Conservation (phyloP, 2,888 invertebrate genomes). For the Tuberolachnus salignus region DNA sequence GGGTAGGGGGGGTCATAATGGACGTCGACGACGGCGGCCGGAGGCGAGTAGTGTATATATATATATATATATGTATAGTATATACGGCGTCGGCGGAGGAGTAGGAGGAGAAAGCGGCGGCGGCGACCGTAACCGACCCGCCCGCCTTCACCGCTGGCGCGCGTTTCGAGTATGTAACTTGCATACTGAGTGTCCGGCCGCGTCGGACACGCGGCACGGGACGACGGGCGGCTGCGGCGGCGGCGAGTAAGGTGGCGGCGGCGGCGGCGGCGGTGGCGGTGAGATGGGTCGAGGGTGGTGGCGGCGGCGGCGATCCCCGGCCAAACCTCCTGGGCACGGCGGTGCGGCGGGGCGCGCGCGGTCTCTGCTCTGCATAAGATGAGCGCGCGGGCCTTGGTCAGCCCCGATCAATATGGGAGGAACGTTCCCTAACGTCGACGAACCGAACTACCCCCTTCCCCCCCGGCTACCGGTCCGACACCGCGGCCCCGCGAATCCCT, state of each 20-base stretch:
- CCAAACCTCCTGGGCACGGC: constrained; percentile 57
- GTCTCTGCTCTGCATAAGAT: constrained; percentile 57
- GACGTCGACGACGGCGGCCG: constrained; percentile 46
- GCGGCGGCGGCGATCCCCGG: constrained; percentile 57
- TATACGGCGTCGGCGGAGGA: not conserved
- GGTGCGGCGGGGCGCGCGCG: constrained; percentile 60
- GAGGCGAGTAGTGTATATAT: constrained; percentile 13
- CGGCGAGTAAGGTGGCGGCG: not conserved
- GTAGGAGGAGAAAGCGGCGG: constrained; percentile 3
- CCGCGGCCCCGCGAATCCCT: constrained; percentile 22
- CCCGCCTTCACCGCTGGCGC: constrained; percentile 11
- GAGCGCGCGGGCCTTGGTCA: constrained; percentile 57
- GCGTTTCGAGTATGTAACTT: constrained; percentile 57
- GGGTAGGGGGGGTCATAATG: constrained; percentile 42
- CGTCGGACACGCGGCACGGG: constrained; percentile 51
- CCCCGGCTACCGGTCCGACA: no score
- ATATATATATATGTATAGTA: not conserved
- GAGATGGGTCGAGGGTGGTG: constrained; percentile 60
- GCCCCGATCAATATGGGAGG: constrained; percentile 57
- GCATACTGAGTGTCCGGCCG: constrained; percentile 56
- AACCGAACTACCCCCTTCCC: constrained; percentile 54
- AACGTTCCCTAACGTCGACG: constrained; percentile 57
- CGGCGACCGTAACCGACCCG: constrained; percentile 46
- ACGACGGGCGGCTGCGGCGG: constrained; percentile 24
- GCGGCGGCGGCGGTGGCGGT: constrained; percentile 3